Evolutionary conservation across 2,888 invertebrate species (phyloP).

Genomic region (Adineta ricciae): DNA sequence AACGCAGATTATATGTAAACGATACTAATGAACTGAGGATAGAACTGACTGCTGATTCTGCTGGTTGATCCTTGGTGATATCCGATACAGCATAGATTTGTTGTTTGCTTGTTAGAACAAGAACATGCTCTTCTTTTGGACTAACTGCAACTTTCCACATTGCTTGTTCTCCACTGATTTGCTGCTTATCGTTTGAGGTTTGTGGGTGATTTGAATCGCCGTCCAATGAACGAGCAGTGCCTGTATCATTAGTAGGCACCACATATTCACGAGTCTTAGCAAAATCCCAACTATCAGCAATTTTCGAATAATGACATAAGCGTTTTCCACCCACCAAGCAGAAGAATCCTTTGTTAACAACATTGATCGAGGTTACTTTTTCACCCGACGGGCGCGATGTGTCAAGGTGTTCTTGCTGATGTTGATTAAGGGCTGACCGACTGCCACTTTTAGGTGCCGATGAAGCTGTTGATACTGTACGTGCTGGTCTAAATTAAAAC

Average conservation of each 20-base stretch:
- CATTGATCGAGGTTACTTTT: neutral
- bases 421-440: neutral
- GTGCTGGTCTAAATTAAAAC: neutral
- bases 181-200: neutral
- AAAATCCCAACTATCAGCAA: constrained; percentile 22
- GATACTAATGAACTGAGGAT: neutral
- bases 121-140: neutral
- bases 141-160: constrained; percentile 11
- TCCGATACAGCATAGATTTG: neutral
- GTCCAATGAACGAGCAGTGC: neutral
- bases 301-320: neutral
- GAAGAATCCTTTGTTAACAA: constrained; percentile 2
- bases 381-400: neutral
- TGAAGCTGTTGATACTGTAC: neutral
- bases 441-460: neutral
- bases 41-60: neutral
- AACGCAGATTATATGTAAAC: neutral
- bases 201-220: neutral
- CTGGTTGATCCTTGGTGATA: neutral
- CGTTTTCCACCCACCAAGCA: neutral
- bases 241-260: neutral
- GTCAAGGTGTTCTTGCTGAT: neutral
- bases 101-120: neutral
- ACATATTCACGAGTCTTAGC: constrained; percentile 19
- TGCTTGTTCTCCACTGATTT: neutral